Evolutionary conservation across 2,797 vertebrate genomes (phyloP).

Genomic region (Trematomus bernacchii): DNA sequence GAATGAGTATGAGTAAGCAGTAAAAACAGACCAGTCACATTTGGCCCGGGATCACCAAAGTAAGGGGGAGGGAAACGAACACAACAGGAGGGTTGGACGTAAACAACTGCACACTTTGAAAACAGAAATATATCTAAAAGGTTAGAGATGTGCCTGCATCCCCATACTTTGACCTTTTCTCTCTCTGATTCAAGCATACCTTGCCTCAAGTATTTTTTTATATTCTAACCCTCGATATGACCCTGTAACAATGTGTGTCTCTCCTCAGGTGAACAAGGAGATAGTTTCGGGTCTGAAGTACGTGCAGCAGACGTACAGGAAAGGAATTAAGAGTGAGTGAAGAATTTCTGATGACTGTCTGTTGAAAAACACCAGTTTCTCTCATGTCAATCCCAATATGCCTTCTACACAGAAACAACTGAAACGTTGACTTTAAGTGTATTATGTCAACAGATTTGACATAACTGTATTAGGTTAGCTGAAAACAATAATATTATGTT

Average conservation of each 20-base stretch:
- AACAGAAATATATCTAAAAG: background rate
- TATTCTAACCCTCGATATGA: background rate
- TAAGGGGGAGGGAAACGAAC: too few species aligned
- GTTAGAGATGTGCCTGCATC: background rate
- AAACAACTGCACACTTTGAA: background rate
- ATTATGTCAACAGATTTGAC: too few species aligned
- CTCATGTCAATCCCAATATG: too few species aligned
- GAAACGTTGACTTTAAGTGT: too few species aligned
- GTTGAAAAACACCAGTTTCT: too few species aligned
- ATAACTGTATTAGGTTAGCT: too few species aligned
- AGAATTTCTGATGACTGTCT: background rate
- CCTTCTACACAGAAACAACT: too few species aligned
- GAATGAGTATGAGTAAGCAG: too few species aligned
- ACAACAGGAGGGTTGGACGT: background rate
- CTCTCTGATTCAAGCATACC: background rate
- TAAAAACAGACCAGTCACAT: too few species aligned
- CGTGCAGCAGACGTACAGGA: constrained; percentile 93
- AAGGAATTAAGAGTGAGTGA: constrained; percentile 95
- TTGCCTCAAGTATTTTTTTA: background rate
- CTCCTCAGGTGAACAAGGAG: constrained; percentile 93
- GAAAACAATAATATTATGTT: too few species aligned
- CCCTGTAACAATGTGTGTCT: constrained; percentile 7
- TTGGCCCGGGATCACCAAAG: too few species aligned
- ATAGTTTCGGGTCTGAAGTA: constrained; percentile 98
- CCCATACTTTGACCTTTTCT: background rate